Evolutionary conservation across 2,797 vertebrate genomes (phyloP).

Genomic region (Acropternis orthonyx): DNA sequence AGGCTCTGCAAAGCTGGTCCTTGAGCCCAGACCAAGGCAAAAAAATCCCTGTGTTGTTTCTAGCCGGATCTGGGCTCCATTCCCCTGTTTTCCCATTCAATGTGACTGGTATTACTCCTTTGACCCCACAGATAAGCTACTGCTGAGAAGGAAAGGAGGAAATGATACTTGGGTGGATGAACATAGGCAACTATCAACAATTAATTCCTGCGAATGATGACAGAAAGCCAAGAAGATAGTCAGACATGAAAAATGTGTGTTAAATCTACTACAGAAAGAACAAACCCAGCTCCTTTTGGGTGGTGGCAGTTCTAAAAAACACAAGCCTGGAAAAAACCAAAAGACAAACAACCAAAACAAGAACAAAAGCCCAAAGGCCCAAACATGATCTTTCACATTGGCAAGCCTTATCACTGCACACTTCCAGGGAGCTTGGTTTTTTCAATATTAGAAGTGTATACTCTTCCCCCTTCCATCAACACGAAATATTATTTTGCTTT

Average conservation of each 20-base stretch:
- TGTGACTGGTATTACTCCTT: neutral
- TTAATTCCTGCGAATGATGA: neutral
- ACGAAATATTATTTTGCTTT: neutral
- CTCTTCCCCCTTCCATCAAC: neutral
- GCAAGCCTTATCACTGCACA: neutral
- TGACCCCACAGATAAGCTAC: neutral
- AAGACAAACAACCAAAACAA: neutral
- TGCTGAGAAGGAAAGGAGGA: neutral
- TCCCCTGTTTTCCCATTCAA: neutral
- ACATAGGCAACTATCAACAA: neutral
- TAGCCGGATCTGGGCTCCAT: neutral
- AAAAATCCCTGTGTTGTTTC: neutral
- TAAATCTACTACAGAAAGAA: neutral
- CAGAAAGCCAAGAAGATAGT: neutral
- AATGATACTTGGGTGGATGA: neutral
- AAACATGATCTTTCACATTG: neutral
- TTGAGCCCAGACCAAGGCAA: neutral
- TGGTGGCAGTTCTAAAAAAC: neutral
- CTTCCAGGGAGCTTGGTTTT: neutral
- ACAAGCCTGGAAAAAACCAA: neutral
- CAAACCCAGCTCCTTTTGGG: neutral
- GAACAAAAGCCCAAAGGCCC: neutral
- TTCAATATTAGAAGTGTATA: neutral
- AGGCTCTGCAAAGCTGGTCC: neutral
- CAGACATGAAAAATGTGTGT: neutral